A percentile compares a stretch with the other conserved stretches of the same genome.
These are phyloP conservation scores for Asarcornis scutulata DNA, from an alignment of 2,113 vertebrate genomes.

Conservation along the genomic window DNA sequence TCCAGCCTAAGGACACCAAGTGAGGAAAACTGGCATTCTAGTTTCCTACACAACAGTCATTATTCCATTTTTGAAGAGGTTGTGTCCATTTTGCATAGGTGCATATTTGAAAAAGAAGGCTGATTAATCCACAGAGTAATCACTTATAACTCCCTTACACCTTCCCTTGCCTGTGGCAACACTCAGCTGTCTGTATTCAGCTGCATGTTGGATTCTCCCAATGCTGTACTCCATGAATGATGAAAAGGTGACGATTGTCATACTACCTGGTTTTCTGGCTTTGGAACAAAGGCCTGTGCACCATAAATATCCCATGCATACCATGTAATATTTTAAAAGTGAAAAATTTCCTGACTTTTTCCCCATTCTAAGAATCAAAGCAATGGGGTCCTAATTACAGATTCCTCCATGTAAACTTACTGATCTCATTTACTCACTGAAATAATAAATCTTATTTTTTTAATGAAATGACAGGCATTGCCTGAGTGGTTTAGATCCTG, in stretches of 20 bases:
- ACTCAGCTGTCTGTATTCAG: not conserved
- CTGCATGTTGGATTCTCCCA: not conserved
- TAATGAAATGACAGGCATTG: not conserved
- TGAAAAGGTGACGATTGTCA: slow-evolving; percentile 7
- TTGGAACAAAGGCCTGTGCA: not conserved
- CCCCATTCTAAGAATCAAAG: not conserved
- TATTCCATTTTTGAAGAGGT: not conserved
- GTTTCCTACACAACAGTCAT: not conserved
- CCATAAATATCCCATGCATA: not conserved
- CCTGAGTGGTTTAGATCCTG: not conserved
- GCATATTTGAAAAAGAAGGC: not conserved
- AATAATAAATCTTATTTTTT: not conserved
- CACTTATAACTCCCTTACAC: not conserved
- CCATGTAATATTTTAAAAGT: not conserved
- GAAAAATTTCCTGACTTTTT: not conserved
- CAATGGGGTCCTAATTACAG: not conserved
- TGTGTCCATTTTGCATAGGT: not conserved
- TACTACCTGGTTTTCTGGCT: not conserved
- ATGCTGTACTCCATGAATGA: not conserved
- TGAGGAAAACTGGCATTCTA: not conserved
- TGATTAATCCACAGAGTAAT: not conserved
- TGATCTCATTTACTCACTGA: not conserved
- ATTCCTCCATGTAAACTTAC: not conserved
- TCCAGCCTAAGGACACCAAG: not conserved
- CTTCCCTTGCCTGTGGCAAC: not conserved